Evolutionary conservation across 2,113 vertebrate genomes (phyloP).

Genomic region (Vombatus ursinus): DNA sequence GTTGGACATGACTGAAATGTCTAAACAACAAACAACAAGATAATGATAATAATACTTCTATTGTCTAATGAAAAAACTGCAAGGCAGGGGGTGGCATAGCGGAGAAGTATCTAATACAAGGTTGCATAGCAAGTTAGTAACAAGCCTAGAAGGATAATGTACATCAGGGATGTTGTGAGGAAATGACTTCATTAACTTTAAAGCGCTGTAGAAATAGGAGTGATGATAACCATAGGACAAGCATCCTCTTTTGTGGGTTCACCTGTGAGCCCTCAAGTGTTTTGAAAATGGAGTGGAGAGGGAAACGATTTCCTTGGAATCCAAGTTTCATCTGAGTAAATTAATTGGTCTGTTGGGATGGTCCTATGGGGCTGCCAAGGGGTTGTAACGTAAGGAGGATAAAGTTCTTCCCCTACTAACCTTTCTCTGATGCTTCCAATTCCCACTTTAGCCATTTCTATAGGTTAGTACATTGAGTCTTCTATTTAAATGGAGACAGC

Average conservation of each 20-base stretch:
- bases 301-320: neutral
- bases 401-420: neutral
- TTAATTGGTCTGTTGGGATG: neutral
- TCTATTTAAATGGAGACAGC: neutral
- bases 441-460: neutral
- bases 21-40: neutral
- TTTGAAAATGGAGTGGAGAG: neutral
- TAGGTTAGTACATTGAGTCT: neutral
- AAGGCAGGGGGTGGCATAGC: no score
- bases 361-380: neutral
- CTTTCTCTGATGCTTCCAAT: neutral
- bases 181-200: neutral
- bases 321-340: neutral
- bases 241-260: neutral
- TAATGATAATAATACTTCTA: neutral
- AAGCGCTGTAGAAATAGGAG: neutral
- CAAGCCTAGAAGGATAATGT: neutral
- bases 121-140: neutral
- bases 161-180: neutral
- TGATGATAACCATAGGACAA: neutral
- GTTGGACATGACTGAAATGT: no score
- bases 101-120: neutral
- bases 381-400: neutral
- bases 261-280: accelerated
- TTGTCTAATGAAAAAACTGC: neutral